These are phyloP conservation scores for Ferrisia virgata DNA, from an alignment of 2,888 invertebrate genomes.

Conservation along the genomic window DNA sequence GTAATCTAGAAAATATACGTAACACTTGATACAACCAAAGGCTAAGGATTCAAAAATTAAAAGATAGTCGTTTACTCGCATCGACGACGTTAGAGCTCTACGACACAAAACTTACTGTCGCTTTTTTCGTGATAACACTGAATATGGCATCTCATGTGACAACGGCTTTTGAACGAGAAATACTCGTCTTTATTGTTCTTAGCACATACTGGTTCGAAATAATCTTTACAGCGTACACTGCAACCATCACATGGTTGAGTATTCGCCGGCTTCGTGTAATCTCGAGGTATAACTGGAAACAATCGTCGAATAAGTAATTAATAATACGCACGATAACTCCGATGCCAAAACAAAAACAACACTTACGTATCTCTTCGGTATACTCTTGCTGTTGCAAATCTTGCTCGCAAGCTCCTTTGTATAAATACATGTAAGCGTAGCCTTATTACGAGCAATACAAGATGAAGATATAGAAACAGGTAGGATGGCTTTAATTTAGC, in stretches of 20 bases:
- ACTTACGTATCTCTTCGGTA: constrained; percentile 36
- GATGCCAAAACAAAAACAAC: not conserved
- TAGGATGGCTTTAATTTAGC: no score
- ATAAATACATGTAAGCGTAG: constrained; percentile 35
- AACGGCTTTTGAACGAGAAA: constrained; percentile 46
- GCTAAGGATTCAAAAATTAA: no score
- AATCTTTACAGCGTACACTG: constrained; percentile 36
- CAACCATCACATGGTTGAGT: constrained; percentile 34
- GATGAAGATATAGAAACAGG: no score
- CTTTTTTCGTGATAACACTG: constrained; percentile 42
- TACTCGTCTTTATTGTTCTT: constrained; percentile 37
- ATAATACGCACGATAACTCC: not conserved
- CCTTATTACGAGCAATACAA: constrained; percentile 27
- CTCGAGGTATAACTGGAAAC: not conserved
- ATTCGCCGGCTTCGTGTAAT: not conserved
- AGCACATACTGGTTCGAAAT: constrained; percentile 45
- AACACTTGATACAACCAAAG: not conserved
- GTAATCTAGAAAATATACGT: constrained; percentile 46
- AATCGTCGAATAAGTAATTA: not conserved
- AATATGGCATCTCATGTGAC: constrained; percentile 47
- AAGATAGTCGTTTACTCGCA: no score
- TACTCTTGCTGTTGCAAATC: constrained; percentile 33
- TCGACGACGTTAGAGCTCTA: not conserved
- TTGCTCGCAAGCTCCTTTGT: constrained; percentile 42
- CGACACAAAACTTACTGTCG: constrained; percentile 46